Evolutionary conservation across 1,140 invertebrate genomes (phyloP).

Genomic region (Drosophila varians): DNA sequence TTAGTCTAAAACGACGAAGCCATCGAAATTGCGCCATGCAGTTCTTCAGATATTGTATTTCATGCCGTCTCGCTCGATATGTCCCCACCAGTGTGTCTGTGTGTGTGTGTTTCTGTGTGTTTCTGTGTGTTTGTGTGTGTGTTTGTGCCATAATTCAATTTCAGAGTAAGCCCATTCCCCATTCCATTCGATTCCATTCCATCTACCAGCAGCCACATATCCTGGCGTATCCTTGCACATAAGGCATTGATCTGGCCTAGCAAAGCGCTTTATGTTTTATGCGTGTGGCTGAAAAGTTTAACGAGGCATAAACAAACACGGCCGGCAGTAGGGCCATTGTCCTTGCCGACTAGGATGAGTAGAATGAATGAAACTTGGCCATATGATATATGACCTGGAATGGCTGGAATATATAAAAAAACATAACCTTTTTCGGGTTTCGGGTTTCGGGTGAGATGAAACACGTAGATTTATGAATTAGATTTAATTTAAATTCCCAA

Average conservation of each 20-base stretch:
- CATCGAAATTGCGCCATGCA: conserved; percentile 67
- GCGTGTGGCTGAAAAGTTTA: conserved; percentile 74
- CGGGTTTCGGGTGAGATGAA: too few relatives aligned
- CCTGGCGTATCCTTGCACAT: conserved; percentile 12
- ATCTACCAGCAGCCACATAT: not conserved
- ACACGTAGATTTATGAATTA: conserved; percentile 23
- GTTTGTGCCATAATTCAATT: conserved; percentile 73
- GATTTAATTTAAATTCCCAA: conserved; percentile 9
- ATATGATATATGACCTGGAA: conserved; percentile 29
- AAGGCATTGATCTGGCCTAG: conserved; percentile 67
- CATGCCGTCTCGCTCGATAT: conserved; percentile 78
- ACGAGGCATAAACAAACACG: conserved; percentile 78
- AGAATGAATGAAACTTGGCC: conserved; percentile 48
- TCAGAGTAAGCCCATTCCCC: conserved; percentile 53
- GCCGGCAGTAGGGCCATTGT: conserved; percentile 62
- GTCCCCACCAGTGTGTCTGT: too few relatives aligned
- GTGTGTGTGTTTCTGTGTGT: conserved; percentile 8
- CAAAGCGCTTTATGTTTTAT: conserved; percentile 65
- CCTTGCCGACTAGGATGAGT: conserved; percentile 53
- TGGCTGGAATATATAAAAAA: too few relatives aligned
- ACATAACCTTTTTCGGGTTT: too few relatives aligned
- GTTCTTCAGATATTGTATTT: conserved; percentile 72
- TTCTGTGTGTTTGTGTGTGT: conserved; percentile 7
- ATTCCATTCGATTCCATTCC: conserved; percentile 15
- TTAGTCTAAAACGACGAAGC: conserved; percentile 58